Evolutionary conservation across 1,140 invertebrate genomes (phyloP).

Genomic region (Ylistrum balloti): DNA sequence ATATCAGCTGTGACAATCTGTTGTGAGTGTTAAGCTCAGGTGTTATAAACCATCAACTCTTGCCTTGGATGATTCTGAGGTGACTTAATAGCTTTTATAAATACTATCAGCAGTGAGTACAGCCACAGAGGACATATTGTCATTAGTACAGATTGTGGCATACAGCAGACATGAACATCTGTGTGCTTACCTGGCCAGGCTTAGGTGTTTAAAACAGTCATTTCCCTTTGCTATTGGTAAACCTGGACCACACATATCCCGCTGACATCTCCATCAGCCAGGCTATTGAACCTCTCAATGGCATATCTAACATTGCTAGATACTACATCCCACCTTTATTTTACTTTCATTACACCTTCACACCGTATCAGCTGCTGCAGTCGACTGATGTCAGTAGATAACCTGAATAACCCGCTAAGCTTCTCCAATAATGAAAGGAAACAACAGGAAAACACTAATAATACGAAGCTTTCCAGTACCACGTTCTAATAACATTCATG

Average conservation of each 20-base stretch:
- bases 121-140: not conserved
- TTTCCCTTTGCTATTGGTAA: not conserved
- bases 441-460: slow-evolving; percentile 25
- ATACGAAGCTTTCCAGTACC: not conserved
- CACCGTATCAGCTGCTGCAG: not conserved
- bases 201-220: not conserved
- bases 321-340: slow-evolving; percentile 5
- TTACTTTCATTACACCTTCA: slow-evolving; percentile 2
- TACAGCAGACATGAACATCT: not conserved
- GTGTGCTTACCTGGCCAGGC: not conserved
- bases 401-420: slow-evolving; percentile 14
- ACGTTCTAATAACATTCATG: not conserved
- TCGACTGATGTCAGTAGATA: slow-evolving; percentile 21
- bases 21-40: no score
- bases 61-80: no score
- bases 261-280: not conserved
- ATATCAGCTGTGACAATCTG: no score
- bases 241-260: not conserved
- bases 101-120: not conserved
- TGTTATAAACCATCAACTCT: no score
- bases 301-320: not conserved
- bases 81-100: not conserved
- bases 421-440: slow-evolving; percentile 26
- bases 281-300: not conserved
- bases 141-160: not conserved